Evolutionary conservation across 2,113 vertebrate species (phyloP).

Genomic region (Rafetus swinhoei): DNA sequence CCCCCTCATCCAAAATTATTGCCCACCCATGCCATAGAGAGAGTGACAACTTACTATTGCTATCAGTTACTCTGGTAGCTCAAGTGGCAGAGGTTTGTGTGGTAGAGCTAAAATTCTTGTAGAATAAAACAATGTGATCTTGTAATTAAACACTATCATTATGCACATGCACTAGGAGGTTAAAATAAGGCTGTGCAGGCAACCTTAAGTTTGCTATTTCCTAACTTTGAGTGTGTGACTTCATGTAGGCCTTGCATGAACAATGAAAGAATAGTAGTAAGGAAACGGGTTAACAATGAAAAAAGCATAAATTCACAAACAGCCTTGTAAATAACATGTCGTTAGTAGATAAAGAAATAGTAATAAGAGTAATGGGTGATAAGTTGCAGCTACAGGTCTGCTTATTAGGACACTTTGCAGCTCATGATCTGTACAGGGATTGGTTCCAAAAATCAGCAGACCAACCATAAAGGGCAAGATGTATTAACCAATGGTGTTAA

Average conservation of each 20-base stretch:
- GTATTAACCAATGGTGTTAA: neutral
- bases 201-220: neutral
- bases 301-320: neutral
- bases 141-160: neutral
- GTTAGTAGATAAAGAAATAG: neutral
- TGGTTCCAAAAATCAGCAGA: neutral
- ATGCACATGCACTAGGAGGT: neutral
- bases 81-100: neutral
- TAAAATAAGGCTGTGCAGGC: neutral
- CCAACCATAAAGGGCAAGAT: neutral
- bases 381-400: neutral
- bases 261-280: neutral
- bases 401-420: neutral
- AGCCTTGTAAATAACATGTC: neutral
- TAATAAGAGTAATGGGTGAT: neutral
- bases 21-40: too few relatives aligned
- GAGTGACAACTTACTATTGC: neutral
- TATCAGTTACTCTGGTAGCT: neutral
- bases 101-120: neutral
- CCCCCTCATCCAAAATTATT: too few relatives aligned
- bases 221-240: neutral
- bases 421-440: neutral
- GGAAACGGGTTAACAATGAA: neutral
- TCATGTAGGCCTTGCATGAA: neutral
- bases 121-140: neutral